These are phyloP conservation scores for Folsomia manolachei DNA, from an alignment of 2,888 invertebrate species.

Conservation along the genomic window DNA sequence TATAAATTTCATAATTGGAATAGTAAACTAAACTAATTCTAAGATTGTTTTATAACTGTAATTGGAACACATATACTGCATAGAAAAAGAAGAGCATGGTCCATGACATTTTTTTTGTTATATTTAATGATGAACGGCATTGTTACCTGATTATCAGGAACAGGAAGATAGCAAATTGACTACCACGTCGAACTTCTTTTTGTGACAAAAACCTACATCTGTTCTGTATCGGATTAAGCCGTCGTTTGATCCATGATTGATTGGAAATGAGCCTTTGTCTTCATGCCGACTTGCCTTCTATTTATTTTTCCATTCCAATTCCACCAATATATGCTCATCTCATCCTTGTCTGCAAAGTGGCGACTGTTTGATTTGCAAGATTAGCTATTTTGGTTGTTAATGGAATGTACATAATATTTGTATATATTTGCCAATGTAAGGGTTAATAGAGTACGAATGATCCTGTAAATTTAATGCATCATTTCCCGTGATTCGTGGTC, in stretches of 20 bases:
- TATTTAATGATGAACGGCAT: no score
- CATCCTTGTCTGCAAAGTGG: background rate
- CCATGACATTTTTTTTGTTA: no score
- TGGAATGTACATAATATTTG: no score
- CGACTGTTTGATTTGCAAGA: background rate
- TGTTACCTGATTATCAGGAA: background rate
- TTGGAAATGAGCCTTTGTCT: background rate
- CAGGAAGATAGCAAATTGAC: background rate
- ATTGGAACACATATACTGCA: no score
- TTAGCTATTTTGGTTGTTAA: background rate
- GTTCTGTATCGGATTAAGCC: background rate
- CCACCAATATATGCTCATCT: no score
- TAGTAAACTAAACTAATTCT: no score
- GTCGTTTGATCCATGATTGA: background rate
- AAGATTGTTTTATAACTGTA: no score
- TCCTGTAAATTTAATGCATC: no score
- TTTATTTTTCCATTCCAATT: conserved; percentile 2
- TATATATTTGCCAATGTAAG: background rate
- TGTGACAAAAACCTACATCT: background rate
- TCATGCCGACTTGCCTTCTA: background rate
- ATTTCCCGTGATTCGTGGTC: no score
- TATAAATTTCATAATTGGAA: no score
- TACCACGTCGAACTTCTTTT: background rate
- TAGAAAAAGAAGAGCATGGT: no score
- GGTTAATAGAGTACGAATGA: no score